These are phyloP conservation scores for Ranitomeya imitator DNA, from an alignment of 2,113 vertebrate species.

Conservation along the genomic window DNA sequence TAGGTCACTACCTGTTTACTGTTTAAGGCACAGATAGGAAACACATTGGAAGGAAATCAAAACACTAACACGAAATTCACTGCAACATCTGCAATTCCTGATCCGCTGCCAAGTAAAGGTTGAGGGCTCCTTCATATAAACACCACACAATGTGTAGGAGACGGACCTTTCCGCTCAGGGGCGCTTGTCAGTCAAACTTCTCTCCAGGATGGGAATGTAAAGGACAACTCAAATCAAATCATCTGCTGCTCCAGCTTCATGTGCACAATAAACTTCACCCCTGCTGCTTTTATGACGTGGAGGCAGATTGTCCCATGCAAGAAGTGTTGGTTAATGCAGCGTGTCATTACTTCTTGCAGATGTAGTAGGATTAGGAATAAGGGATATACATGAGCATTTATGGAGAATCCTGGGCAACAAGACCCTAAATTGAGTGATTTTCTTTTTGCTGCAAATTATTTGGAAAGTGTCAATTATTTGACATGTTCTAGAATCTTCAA, in stretches of 20 bases:
- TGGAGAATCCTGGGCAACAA: neutral
- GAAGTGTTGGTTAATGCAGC: neutral
- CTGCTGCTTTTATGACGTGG: neutral
- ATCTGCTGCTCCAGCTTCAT: neutral
- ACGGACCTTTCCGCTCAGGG: neutral
- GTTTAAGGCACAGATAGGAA: conserved; percentile 28
- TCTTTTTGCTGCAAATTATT: neutral
- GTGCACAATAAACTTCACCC: neutral
- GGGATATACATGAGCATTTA: neutral
- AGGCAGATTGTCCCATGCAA: neutral
- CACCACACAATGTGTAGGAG: neutral
- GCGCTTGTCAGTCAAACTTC: conserved; percentile 37
- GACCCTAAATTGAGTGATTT: neutral
- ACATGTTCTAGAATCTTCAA: no score
- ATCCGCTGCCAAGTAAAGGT: conserved; percentile 42
- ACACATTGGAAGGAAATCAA: conserved; percentile 50
- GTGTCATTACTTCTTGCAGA: neutral
- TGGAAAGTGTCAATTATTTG: neutral
- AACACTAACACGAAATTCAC: conserved; percentile 50
- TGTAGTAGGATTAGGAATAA: neutral
- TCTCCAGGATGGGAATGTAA: neutral
- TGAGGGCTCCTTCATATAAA: conserved; percentile 24
- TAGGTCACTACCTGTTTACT: conserved; percentile 37
- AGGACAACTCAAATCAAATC: neutral
- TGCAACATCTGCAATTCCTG: conserved; percentile 46